Evolutionary conservation across 2,113 vertebrate genomes (phyloP), one percentile per base, ranked within the genome.

Genomic region (Xenotilapia leptura): DNA sequence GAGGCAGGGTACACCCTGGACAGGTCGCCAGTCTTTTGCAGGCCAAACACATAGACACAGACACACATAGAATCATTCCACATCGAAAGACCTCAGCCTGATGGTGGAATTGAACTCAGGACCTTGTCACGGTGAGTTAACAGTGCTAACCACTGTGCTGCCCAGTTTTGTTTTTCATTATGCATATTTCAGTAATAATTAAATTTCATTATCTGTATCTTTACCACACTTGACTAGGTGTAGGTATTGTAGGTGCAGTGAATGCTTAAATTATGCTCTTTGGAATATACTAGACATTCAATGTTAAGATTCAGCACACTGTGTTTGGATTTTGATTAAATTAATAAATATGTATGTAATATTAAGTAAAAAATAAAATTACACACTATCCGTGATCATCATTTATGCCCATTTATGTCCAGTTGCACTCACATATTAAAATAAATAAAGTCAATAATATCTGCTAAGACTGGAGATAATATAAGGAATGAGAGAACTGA

Each of bases 1-100:
- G 0, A 0, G 5, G 28, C 56, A 60, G 9, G 56, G 1, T 19
- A 60, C 28, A 60, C 28, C 8, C 56, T 60, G 56, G 56, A 19
- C 28, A 60, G 28, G 28, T 33, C 15, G 2, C 28, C 56, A 60
- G 56, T 60, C 2, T 33, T 60, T 60, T 60, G 56, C 28, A 60
- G 28, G 15, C 15, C 15, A 60, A 60, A 60, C 56, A 60, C 56
- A 60, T 31, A 60, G 15, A 60, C 28, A 60, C 56, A 31, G 28
- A 60, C 14, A 60, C 14, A 60, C 56, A 60, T 17, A 60, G 28
- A 60, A 19, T 33, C 28, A 60, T 60, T 60, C 56, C 56, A 60
- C 15, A 33, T 19, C 0, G 0, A 60, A 60, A 60, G 9, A 60
- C 56, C 56, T 60, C 56, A 60, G 3, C 28, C 56, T 60, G 56